phyloP scores from a whole-genome alignment of 2,113 vertebrate genomes.

The Casuarius casuarius region DNA sequence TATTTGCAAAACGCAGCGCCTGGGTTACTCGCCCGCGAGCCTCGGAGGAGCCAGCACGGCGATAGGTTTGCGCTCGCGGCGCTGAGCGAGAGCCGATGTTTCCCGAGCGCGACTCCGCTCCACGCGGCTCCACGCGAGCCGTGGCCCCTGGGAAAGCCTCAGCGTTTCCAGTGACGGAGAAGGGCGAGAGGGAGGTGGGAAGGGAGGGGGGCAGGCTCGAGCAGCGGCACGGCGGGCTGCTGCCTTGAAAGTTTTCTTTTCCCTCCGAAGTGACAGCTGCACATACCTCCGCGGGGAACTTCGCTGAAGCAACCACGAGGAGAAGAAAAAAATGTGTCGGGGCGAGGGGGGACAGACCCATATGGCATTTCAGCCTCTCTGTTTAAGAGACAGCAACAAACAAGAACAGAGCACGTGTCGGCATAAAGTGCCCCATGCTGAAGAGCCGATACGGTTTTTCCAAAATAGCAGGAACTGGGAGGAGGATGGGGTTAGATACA shows the following conservation, averaged over 20 bases:
- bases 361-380: background rate
- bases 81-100: background rate
- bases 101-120: background rate
- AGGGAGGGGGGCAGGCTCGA: background rate
- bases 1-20: background rate
- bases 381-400: background rate
- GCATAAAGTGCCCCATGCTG: background rate
- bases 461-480: background rate
- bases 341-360: background rate
- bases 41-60: accelerated
- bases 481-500: background rate
- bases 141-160: background rate
- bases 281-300: background rate
- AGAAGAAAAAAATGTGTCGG: background rate
- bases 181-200: background rate
- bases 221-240: accelerated
- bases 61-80: background rate
- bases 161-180: background rate
- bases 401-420: background rate
- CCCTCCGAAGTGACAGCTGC: background rate
- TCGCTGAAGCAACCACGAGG: background rate
- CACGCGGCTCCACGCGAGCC: background rate
- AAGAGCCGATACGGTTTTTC: background rate
- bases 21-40: background rate
- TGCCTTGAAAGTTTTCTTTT: background rate